Base-by-base conservation (phyloP, 1,140 invertebrate species). In the Cyclargus thomasi region DNA sequence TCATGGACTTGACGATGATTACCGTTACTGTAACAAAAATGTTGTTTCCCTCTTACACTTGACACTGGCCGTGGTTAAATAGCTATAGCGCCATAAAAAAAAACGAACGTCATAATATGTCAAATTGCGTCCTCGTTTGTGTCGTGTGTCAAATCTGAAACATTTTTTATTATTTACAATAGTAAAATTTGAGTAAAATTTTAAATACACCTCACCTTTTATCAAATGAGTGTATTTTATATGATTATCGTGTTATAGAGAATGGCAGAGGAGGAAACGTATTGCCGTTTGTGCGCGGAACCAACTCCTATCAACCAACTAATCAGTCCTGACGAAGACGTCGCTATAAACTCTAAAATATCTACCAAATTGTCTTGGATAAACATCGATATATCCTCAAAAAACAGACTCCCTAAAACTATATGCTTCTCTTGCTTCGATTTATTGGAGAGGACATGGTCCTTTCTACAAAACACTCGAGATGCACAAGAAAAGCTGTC, bases 361-460 rank as follows among this genome's bases (percentile, higher is more conserved):
- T 67, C 71, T 7, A 81, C 76, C 2, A 90, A 90, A 74, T 77
- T 90, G 77, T 69, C 71, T 10, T 90, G 86, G 84, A 88, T 90
- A 73, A 90, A 88, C 67, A 77, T 90, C n/a, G 85, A 90, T 73
- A 75, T 83, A 64, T 76, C 75, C 16, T 55, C 72, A 1, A 67
- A 74, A n/a, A 79, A 72, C 71, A 55, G 57, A 7, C 74, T 88
- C 29, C 88, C 88, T 6, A 85, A 76, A 10, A 78, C 81, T 18
- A 88, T 90, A 72, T 90, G 88, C 66, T 90, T 82, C 65, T 79
- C 84, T 4, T 90, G 88, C 67, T 90, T 88, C 75, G 85, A 86
- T 69, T 68, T 78, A 63, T 69, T 90, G 69, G 85, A 90, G 67
- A 75, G 82, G 69, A 88, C 88, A 2, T 90, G 85, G 85, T 67